A percentile compares a stretch with the other conserved stretches of the same genome.
These are phyloP conservation scores for Heteromyza rotundicornis DNA, from an alignment of 2,888 invertebrate species.

Conservation along the genomic window DNA sequence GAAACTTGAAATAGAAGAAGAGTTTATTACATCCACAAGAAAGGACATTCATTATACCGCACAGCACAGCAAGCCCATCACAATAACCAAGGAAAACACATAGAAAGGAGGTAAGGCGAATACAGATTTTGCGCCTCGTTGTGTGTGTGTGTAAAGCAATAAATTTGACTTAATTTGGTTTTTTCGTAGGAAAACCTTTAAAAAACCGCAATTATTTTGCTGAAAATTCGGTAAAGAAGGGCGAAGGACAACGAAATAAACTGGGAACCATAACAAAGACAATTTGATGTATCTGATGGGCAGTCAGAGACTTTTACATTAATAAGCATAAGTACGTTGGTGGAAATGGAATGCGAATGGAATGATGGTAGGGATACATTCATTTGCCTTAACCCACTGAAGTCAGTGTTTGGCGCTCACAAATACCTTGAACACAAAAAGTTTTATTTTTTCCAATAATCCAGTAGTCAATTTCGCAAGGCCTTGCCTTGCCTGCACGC, in stretches of 20 bases:
- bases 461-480: too few relatives aligned
- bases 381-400: too few relatives aligned
- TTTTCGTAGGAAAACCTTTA: neutral
- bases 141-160: neutral
- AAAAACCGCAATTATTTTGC: neutral
- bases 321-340: too few relatives aligned
- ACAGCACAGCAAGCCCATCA: neutral
- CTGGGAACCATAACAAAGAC: neutral
- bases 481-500: too few relatives aligned
- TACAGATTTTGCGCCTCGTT: neutral
- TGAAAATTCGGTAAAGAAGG: neutral
- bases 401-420: too few relatives aligned
- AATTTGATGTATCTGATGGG: too few relatives aligned
- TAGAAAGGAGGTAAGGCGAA: neutral
- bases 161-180: conserved; percentile 3
- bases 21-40: neutral
- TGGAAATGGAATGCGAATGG: too few relatives aligned
- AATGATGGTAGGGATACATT: too few relatives aligned
- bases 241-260: neutral
- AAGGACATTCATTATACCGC: conserved; percentile 2
- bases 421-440: too few relatives aligned
- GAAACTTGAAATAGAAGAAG: neutral
- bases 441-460: too few relatives aligned
- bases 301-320: too few relatives aligned
- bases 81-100: neutral